Evolutionary conservation across 2,797 vertebrate species (phyloP), one percentile per base, ranked within the genome.

Genomic region (Rhinichthys osculus): DNA sequence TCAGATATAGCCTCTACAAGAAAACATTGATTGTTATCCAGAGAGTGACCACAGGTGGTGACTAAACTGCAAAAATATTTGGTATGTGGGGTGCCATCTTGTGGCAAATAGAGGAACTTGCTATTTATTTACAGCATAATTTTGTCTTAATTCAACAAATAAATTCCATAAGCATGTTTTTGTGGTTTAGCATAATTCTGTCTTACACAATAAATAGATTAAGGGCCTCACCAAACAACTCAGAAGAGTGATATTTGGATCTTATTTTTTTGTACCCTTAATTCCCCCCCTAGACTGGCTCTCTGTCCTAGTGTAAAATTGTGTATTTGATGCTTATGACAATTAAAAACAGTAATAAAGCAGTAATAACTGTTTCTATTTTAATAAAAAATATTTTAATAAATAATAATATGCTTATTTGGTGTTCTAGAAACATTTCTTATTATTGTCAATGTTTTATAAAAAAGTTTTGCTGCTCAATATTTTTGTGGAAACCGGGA

Each of bases 71-170:
- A 66, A 44, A 90, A 77, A 35, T 83, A 88, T 78, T 67, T 72
- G 88, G 85, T 83, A 87, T 82, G 38, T 81, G 44, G 89, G 90
- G 92, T 92, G 40, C 94, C 95, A 91, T 91, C 88, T 86, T 9
- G 94, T 95, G 95, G 94, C 88, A 83, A 90, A 85, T 88, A 23
- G 1, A 23, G 79, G 89, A 92, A 91, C 30, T 44, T 80, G 27
- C 6, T 33, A 13, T 57, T 47, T 50, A 13, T 66, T 54, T 40
- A n/a, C 8, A 66, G 42, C 42, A 66, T 77, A 0, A 19, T 35
- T 74, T 66, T 27, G 27, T 47, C n/a, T 40, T 78, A 54, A 42
- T n/a, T 54, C 23, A 33, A 27, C 21, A 11, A 19, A 1, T 78
- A 54, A n/a, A 57, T 77, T 38, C 50, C 52, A n/a, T 2, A 54